phyloP scores from a whole-genome alignment of 35 echinoderm and acorn worm genomes.

The Acanthaster planci region DNA sequence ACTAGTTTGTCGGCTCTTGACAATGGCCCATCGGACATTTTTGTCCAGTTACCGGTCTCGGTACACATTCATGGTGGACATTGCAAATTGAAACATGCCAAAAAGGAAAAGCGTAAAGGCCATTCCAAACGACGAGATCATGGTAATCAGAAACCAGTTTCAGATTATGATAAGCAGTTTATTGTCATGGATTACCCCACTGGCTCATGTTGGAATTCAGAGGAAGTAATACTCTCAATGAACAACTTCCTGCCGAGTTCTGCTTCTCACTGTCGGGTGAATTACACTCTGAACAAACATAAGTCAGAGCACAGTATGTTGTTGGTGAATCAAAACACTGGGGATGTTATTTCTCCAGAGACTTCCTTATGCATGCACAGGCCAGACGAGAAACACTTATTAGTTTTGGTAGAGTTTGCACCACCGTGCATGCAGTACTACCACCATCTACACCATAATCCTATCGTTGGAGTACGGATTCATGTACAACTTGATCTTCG shows the following conservation, averaged over 20 bases:
- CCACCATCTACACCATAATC: neutral
- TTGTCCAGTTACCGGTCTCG: slow-evolving; percentile 51
- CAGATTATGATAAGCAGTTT: slow-evolving; percentile 50
- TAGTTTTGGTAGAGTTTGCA: slow-evolving; percentile 34
- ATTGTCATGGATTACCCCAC: slow-evolving; percentile 56
- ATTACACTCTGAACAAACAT: slow-evolving; percentile 32
- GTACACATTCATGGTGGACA: slow-evolving; percentile 77
- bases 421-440: slow-evolving; percentile 24
- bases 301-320: slow-evolving; percentile 24
- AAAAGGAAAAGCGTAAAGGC: slow-evolving; percentile 54
- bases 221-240: slow-evolving; percentile 39
- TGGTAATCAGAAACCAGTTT: slow-evolving; percentile 14
- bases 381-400: slow-evolving; percentile 41
- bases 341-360: slow-evolving; percentile 1
- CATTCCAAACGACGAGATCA: slow-evolving; percentile 45
- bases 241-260: slow-evolving; percentile 63
- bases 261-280: slow-evolving; percentile 25
- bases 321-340: neutral
- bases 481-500: slow-evolving; percentile 24
- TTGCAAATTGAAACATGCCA: slow-evolving; percentile 63
- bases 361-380: slow-evolving; percentile 31
- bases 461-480: slow-evolving; percentile 6
- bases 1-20: slow-evolving; percentile 31
- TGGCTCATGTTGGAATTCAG: slow-evolving; percentile 62
- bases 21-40: slow-evolving; percentile 38